A percentile compares a stretch with the other conserved stretches of the same genome.
phyloP scores from a whole-genome alignment of 2,113 vertebrate species.

The Labrus mixtus region DNA sequence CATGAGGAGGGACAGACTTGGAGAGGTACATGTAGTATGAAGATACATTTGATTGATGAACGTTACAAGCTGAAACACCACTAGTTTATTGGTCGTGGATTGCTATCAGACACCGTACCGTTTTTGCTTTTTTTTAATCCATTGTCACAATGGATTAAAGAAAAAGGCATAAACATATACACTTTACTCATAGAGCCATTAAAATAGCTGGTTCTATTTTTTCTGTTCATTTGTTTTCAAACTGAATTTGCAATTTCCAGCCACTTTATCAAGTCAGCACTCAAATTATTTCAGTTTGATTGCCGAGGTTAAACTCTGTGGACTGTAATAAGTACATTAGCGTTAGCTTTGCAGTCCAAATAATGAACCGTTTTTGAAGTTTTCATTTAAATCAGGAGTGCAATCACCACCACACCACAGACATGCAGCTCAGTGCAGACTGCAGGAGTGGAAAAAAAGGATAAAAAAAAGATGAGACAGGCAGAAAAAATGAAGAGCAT shows the following conservation, averaged over 20 bases:
- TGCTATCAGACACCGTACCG: no score
- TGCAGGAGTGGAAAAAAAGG: not conserved
- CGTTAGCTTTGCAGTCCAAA: not conserved
- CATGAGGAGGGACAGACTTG: no score
- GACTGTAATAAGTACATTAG: not conserved
- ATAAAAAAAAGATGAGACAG: not conserved
- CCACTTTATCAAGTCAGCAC: not conserved
- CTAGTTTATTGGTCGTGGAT: no score
- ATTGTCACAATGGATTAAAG: no score
- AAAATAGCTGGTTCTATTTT: not conserved
- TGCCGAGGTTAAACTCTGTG: not conserved
- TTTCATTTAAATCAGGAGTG: not conserved
- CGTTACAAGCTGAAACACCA: no score
- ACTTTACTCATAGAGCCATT: no score
- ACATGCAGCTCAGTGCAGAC: not conserved
- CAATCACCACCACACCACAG: not conserved
- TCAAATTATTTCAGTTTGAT: not conserved
- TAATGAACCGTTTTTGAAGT: not conserved
- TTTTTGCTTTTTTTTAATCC: no score
- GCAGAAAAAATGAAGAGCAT: not conserved
- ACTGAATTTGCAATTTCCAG: not conserved
- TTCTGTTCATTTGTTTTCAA: not conserved
- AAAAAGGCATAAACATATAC: no score
- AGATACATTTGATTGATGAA: no score
- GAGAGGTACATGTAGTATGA: no score